Conservation (phyloP, 2,797 vertebrate species). For the Poliocrania exsul region DNA sequence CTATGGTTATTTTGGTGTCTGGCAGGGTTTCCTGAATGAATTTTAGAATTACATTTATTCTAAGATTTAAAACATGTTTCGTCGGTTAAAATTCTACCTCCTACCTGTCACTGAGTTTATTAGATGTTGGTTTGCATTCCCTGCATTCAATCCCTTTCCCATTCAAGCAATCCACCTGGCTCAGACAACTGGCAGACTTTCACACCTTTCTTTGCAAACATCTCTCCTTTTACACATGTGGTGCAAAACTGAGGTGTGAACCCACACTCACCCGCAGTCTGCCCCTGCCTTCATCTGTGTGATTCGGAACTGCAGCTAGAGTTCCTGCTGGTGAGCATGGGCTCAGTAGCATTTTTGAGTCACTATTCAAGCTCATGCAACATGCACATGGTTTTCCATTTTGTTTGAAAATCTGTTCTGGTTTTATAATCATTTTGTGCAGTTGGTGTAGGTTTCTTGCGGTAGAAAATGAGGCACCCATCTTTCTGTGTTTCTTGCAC, state of each 20-base stretch:
- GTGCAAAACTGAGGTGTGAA: background rate
- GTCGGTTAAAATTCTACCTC: background rate
- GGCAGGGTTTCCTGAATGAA: background rate
- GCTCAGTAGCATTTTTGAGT: background rate
- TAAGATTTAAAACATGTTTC: background rate
- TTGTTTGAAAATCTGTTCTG: background rate
- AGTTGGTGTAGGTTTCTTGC: background rate
- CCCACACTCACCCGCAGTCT: background rate
- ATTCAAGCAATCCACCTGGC: background rate
- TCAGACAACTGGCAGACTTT: background rate
- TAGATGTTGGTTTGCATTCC: background rate
- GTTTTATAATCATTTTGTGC: background rate
- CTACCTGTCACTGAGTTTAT: background rate
- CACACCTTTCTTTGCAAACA: background rate
- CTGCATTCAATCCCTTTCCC: background rate
- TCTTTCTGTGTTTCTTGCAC: background rate
- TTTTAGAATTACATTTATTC: background rate
- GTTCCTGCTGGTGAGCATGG: background rate
- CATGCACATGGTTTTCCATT: background rate
- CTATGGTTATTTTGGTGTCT: background rate
- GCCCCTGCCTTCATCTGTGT: background rate
- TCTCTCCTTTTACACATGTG: background rate
- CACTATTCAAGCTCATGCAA: fast-evolving
- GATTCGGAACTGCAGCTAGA: background rate
- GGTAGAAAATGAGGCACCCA: background rate